Percentiles rank a stretch among this genome's conserved stretches.
These are phyloP conservation scores for Aurelia aurita complex sp. Pacific DNA, from an alignment of 30 jellyfish, hydroid and myxozoan genomes.

Conservation along the genomic window DNA sequence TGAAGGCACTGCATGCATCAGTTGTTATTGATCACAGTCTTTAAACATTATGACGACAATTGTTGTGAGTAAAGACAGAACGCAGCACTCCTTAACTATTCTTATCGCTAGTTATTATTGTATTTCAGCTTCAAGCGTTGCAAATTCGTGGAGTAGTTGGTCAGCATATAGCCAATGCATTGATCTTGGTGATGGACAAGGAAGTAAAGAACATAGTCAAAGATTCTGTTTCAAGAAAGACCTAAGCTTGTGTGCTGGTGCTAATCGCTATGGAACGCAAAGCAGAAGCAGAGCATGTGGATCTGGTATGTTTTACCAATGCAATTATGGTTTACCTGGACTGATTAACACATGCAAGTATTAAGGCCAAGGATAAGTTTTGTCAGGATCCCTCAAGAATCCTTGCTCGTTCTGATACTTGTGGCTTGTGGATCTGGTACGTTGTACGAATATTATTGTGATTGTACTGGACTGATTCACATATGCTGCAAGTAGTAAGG, in stretches of 20 bases:
- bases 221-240: constrained; percentile 37
- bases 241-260: constrained; percentile 24
- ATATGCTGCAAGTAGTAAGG: too few relatives aligned
- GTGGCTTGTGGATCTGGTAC: neutral
- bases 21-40: too few relatives aligned
- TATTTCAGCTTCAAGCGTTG: neutral
- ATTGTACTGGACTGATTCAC: too few relatives aligned
- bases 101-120: neutral
- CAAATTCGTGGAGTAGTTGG: constrained; percentile 68
- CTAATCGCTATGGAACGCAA: constrained; percentile 19
- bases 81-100: too few relatives aligned
- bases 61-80: too few relatives aligned
- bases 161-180: constrained; percentile 56
- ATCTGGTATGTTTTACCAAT: neutral
- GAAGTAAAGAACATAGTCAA: constrained; percentile 50
- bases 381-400: too few relatives aligned
- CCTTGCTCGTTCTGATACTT: too few relatives aligned
- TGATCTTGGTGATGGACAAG: constrained; percentile 15
- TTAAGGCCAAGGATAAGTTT: too few relatives aligned
- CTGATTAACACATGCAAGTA: too few relatives aligned
- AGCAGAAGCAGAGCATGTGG: constrained; percentile 30
- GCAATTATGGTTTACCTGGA: neutral
- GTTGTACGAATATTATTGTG: neutral
- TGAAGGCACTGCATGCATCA: too few relatives aligned
- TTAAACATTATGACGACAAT: too few relatives aligned